Base-by-base conservation (phyloP, 2,888 invertebrate species). In the Tribolium freemani region DNA sequence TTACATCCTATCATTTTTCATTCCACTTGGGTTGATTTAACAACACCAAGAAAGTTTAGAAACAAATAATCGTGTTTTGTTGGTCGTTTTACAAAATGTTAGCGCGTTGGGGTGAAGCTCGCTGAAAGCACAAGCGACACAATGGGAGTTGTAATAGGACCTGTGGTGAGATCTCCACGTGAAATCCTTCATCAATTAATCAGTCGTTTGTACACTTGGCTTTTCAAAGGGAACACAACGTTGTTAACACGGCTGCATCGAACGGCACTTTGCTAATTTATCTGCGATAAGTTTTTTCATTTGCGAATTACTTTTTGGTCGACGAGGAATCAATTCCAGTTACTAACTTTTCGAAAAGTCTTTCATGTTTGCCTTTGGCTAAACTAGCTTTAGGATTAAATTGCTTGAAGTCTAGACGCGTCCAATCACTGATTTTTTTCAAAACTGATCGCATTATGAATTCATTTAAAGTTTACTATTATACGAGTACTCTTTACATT, bases 161-260 rank as follows among this genome's bases (percentile, higher is more conserved):
- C 54, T 64, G 64, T 13, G 64, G 45, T 26, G 64, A 53, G 38
- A 53, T 54, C 44, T 64, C 44, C 54, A 48, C 45, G 38, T 53
- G 54, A 64, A 44, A 64, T 64, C 64, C 64, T 64, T 64, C 64
- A 54, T 64, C 64, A 64, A 64, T 64, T 64, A 64, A 54, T 64
- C 64, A 64, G 26, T 44, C 21, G 53, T 53, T 64, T 64, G 53
- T 53, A 54, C 64, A 64, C 64, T 50, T 51, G 51, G 38, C 54
- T 26, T 63, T 51, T 63, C 50, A 50, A 10, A 31, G 26, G 21
- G 48, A 60, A 60, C 46, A 10, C 16, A 10, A n/a, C 5, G 51
- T n/a, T 51, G 20, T 46, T 60, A 60, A 60, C 60, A 46, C 46
- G 46, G 11, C 46, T 60, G 48, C 60, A 26, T 60, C 26, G 30